Evolutionary conservation across 1,140 invertebrate species (phyloP), one percentile per base, ranked within the genome.

Genomic region (Eriosoma lanigerum): DNA sequence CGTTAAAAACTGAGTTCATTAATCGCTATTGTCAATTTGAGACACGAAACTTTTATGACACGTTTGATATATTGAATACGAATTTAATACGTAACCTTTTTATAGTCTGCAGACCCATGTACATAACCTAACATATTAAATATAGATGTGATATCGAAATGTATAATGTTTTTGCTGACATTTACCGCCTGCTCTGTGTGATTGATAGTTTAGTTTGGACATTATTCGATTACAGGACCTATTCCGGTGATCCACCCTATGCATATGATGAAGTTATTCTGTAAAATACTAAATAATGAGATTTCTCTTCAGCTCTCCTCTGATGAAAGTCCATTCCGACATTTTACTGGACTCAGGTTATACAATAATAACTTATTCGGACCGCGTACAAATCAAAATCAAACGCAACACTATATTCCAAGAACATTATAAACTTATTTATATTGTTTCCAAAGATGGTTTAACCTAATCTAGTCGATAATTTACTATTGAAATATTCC

Each of bases 151-250:
- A 17, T 1, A 38, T 38, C 62, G 62, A 66, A 64, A 66, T 3
- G 32, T 38, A 9, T 13, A 12, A 21, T 66, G 26, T 10, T 66
- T 1, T 1, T 1, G 21, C 29, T 38, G 29, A 38, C 62, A 38
- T 38, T 64, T 26, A 12, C 10, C 62, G 9, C 26, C 13, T 26
- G 26, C 19, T 8, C 4, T 8, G 64, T 1, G n/a, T 68, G 64
- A 68, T 68, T 68, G 32, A 68, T 68, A 68, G 64, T 68, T 46
- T 46, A 8, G 32, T 68, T 68, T 19, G 50, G 17, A 52, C 32
- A 38, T 38, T 38, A 38, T 56, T 56, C 52, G 21, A 46, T 44
- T 26, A 4, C 5, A n/a, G 44, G 44, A 68, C 64, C 13, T 68
- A 46, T 68, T 68, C 64, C 64, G 64, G 64, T 3, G 29, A 19